A percentile compares a stretch with the other conserved stretches of the same genome.
Conservation (phyloP, 2,797 vertebrate genomes). For the Setipinna tenuifilis region DNA sequence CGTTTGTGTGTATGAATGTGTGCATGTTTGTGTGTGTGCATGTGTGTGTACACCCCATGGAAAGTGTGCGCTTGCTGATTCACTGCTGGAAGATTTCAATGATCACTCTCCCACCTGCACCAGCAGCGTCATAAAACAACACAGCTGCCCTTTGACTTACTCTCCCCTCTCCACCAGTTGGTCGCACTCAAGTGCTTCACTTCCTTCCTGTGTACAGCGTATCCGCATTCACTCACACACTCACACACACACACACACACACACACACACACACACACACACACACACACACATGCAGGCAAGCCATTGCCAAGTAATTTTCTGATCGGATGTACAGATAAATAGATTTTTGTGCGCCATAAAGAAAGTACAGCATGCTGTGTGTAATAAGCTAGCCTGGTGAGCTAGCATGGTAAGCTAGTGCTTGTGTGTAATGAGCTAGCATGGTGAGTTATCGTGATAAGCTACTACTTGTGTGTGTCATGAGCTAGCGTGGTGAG, state of each 20-base stretch:
- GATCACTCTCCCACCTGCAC: not conserved
- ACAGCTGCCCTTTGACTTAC: slow-evolving; percentile 11
- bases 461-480: no score
- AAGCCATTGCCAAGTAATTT: no score
- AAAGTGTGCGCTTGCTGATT: no score
- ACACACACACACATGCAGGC: not conserved
- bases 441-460: no score
- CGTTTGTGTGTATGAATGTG: not conserved
- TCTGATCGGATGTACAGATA: no score
- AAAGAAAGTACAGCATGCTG: no score
- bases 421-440: no score
- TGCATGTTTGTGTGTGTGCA: not conserved
- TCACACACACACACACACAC: not conserved
- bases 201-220: slow-evolving; percentile 11
- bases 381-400: no score
- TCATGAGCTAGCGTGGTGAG: no score
- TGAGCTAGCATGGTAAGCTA: no score
- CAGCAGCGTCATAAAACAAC: not conserved
- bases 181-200: not conserved
- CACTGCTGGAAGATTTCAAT: not conserved
- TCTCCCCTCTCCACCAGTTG: not conserved
- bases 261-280: slow-evolving; percentile 2
- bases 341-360: no score
- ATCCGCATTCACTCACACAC: not conserved
- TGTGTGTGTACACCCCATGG: not conserved